phyloP scores from a whole-genome alignment of 2,888 invertebrate genomes.

The Lapara coniferarum region DNA sequence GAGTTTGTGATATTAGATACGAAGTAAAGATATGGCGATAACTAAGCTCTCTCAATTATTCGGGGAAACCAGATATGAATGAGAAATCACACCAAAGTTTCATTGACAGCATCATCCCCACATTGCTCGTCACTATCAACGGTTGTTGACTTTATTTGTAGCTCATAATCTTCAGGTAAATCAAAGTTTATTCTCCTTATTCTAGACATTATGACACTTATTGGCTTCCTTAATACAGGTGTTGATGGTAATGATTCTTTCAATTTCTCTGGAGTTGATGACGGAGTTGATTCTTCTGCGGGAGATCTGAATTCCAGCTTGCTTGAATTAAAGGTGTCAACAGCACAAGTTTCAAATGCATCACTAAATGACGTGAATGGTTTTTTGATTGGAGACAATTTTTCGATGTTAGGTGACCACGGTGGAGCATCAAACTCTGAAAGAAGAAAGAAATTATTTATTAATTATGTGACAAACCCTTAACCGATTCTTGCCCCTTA shows the following conservation, averaged over 20 bases:
- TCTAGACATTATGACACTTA: not conserved
- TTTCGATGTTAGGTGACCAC: not conserved
- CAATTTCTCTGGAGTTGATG: not conserved
- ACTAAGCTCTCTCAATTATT: not conserved
- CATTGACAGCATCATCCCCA: not conserved
- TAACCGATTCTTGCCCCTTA: not conserved
- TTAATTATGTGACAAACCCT: not conserved
- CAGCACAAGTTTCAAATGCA: not conserved
- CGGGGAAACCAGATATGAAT: not conserved
- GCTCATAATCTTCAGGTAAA: slow-evolving; percentile 38
- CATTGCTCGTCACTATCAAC: not conserved
- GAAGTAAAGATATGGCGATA: too few relatives aligned
- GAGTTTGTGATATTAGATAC: too few relatives aligned
- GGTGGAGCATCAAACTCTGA: slow-evolving; percentile 1
- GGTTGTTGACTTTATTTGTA: not conserved
- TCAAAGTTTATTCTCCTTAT: slow-evolving; percentile 41
- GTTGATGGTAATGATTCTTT: not conserved
- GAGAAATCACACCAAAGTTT: not conserved
- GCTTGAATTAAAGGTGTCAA: slow-evolving; percentile 1
- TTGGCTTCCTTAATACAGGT: slow-evolving; percentile 1
- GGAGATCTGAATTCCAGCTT: slow-evolving; percentile 19
- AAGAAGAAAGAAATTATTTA: not conserved
- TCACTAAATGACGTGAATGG: not conserved
- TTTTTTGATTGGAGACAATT: slow-evolving; percentile 3
- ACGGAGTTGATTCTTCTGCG: slow-evolving; percentile 28